These are phyloP conservation scores for Anniella stebbinsi DNA, from an alignment of 2,797 vertebrate genomes.

Conservation along the genomic window DNA sequence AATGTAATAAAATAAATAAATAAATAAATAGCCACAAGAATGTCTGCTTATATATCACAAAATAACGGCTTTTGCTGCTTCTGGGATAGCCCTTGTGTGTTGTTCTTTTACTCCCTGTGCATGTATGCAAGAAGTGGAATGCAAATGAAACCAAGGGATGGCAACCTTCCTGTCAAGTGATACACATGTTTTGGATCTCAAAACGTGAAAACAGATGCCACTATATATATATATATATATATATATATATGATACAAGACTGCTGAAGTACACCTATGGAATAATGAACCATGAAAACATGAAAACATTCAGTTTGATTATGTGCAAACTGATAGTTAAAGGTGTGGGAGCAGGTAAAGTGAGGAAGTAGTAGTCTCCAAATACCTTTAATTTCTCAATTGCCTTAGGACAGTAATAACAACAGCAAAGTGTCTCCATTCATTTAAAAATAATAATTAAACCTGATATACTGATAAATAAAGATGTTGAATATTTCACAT, in stretches of 20 bases:
- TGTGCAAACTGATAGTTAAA: slow-evolving; percentile 59
- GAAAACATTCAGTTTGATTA: slow-evolving; percentile 64
- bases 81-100: not conserved
- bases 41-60: not conserved
- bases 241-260: no score
- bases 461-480: slow-evolving; percentile 20
- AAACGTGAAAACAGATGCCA: slow-evolving; percentile 76
- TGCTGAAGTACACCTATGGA: slow-evolving; percentile 79
- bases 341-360: not conserved
- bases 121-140: not conserved
- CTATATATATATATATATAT: no score
- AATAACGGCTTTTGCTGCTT: not conserved
- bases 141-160: no score
- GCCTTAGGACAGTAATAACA: not conserved
- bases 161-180: slow-evolving; percentile 55
- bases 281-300: slow-evolving; percentile 78
- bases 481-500: not conserved
- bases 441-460: slow-evolving; percentile 4
- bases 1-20: no score
- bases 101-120: not conserved
- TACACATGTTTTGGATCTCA: slow-evolving; percentile 59
- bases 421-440: not conserved
- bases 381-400: not conserved
- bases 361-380: not conserved
- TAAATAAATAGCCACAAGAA: slow-evolving; percentile 23